Percentiles rank a stretch among this genome's conserved stretches.
Conservation (phyloP, 2,888 invertebrate genomes). For the Smittia sp. region DNA sequence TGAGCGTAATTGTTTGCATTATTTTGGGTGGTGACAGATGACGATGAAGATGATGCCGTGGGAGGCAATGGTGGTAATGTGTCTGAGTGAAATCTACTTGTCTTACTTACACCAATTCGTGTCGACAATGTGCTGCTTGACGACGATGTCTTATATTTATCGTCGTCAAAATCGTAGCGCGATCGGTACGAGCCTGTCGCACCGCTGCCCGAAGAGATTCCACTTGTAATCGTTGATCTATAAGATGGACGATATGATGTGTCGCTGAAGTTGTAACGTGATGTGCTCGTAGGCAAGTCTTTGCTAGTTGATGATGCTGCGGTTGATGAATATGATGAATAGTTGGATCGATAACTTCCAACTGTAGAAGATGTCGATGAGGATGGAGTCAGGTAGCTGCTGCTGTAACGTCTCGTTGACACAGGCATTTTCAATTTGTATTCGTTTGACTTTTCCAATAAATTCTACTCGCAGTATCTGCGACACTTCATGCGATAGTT, state of each 20-base stretch:
- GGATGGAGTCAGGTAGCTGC: slow-evolving; percentile 46
- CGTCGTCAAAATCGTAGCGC: slow-evolving; percentile 30
- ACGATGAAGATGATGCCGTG: slow-evolving; percentile 44
- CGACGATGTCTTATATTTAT: not conserved
- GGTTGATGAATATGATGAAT: slow-evolving; percentile 45
- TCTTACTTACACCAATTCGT: slow-evolving; percentile 41
- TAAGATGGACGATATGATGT: not conserved
- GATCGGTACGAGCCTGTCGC: slow-evolving; percentile 28
- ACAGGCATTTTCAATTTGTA: slow-evolving; percentile 52
- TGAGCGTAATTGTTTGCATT: not conserved
- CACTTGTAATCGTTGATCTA: not conserved
- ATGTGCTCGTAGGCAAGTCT: slow-evolving; percentile 14
- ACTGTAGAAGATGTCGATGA: slow-evolving; percentile 52
- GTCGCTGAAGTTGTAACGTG: slow-evolving; percentile 6
- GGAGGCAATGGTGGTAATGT: slow-evolving; percentile 40
- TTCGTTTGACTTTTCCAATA: not conserved
- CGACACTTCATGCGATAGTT: not conserved
- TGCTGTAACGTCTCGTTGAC: slow-evolving; percentile 51
- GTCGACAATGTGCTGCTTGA: slow-evolving; percentile 27
- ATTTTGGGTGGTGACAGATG: not conserved
- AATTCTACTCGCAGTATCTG: not conserved
- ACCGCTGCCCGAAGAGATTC: not conserved
- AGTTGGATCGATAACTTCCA: slow-evolving; percentile 45
- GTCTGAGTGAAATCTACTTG: not conserved
- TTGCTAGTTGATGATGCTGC: slow-evolving; percentile 43